Percentiles rank a stretch among this genome's conserved stretches.
These are phyloP conservation scores for Eurosta solidaginis DNA, from an alignment of 1,140 invertebrate genomes.

Conservation along the genomic window DNA sequence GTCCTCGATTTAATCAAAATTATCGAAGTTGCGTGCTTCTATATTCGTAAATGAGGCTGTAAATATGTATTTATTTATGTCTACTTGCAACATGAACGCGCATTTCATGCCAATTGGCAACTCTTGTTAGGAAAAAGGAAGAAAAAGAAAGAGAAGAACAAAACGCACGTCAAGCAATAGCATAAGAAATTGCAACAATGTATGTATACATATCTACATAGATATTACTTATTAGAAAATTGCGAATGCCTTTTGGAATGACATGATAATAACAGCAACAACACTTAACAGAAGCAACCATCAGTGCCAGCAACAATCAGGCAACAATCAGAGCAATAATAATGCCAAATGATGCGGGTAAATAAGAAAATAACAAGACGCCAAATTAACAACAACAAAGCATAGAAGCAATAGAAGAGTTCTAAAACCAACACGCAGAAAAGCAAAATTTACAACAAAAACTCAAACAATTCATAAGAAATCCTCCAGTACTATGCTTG, in stretches of 20 bases:
- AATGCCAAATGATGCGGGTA: conserved; percentile 18
- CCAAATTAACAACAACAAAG: not conserved
- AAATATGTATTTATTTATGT: not conserved
- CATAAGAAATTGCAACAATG: not conserved
- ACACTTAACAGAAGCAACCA: not conserved
- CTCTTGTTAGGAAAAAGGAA: not conserved
- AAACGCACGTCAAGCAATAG: not conserved
- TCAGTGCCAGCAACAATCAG: not conserved
- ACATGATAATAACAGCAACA: not conserved
- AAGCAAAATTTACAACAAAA: not conserved
- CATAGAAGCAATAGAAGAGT: not conserved
- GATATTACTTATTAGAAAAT: conserved; percentile 18
- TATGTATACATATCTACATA: not conserved
- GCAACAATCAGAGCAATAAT: conserved; percentile 13
- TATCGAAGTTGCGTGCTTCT: no score
- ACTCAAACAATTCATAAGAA: not conserved
- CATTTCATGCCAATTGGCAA: not conserved
- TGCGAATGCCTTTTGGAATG: conserved; percentile 15
- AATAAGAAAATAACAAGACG: conserved; percentile 4
- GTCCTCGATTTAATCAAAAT: no score
- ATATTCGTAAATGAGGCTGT: no score
- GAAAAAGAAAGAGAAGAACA: no score
- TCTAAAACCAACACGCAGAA: not conserved
- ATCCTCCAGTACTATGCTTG: not conserved
- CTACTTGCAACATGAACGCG: not conserved